These are phyloP conservation scores for Gallirallus australis DNA, from an alignment of 2,797 vertebrate species.

Conservation along the genomic window DNA sequence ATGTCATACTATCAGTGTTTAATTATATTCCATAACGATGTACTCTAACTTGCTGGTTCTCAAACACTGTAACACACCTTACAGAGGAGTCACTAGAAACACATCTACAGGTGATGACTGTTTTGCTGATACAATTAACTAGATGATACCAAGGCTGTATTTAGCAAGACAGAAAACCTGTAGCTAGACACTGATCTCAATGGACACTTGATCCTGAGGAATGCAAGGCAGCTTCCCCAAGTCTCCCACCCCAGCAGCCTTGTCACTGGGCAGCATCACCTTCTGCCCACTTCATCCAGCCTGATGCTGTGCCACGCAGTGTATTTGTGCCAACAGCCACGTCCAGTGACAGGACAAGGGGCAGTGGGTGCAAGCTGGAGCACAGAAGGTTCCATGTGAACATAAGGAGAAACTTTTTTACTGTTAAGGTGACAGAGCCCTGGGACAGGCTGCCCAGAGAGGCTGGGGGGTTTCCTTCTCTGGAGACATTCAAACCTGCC, in stretches of 20 bases:
- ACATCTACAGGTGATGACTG: background rate
- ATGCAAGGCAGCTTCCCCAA: background rate
- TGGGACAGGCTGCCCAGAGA: too few relatives aligned
- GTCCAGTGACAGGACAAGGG: too few relatives aligned
- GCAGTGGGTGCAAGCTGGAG: too few relatives aligned
- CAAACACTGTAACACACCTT: background rate
- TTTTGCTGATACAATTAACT: background rate
- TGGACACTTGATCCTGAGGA: background rate
- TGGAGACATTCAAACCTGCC: too few relatives aligned
- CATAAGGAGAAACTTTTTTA: too few relatives aligned
- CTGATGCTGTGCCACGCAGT: fast-evolving
- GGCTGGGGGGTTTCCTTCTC: too few relatives aligned
- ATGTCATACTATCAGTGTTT: background rate
- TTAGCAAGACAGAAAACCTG: background rate
- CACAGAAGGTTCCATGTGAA: too few relatives aligned
- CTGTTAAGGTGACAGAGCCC: too few relatives aligned
- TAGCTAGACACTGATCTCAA: background rate
- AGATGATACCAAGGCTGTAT: background rate
- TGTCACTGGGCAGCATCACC: fast-evolving
- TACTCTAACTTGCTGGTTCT: background rate
- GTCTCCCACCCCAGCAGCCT: background rate
- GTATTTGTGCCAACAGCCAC: fast-evolving
- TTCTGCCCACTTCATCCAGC: background rate
- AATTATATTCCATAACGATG: background rate
- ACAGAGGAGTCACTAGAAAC: background rate